phyloP scores from a whole-genome alignment of 2,797 vertebrate species.

The Austrolebias charrua region DNA sequence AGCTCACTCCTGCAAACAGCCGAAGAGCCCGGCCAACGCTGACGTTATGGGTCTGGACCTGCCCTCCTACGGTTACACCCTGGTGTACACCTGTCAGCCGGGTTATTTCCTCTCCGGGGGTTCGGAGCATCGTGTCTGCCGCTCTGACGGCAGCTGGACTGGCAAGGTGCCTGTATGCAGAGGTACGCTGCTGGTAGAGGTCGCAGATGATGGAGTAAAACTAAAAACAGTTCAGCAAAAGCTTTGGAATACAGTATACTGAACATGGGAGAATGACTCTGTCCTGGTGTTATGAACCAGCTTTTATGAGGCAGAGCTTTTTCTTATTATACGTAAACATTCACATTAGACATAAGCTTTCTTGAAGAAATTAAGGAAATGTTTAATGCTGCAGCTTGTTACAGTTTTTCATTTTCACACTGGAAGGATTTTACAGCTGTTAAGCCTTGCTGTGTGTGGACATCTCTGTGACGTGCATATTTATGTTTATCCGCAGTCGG shows the following conservation, averaged over 20 bases:
- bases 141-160: slow-evolving; percentile 94
- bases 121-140: slow-evolving; percentile 94
- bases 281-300: neutral
- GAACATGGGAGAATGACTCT: neutral
- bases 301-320: slow-evolving; percentile 4
- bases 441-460: slow-evolving; percentile 31
- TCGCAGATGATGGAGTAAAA: slow-evolving; percentile 28
- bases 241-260: slow-evolving; percentile 4
- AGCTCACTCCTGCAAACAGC: slow-evolving; percentile 97
- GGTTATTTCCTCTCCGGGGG: slow-evolving; percentile 94
- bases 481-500: slow-evolving; percentile 82
- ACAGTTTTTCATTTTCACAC: slow-evolving; percentile 32
- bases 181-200: slow-evolving; percentile 75
- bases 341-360: slow-evolving; percentile 7
- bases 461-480: slow-evolving; percentile 57
- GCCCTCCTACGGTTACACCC: slow-evolving; percentile 91
- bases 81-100: slow-evolving; percentile 94
- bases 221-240: slow-evolving; percentile 4
- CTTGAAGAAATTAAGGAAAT: slow-evolving; percentile 17
- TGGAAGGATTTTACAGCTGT: slow-evolving; percentile 30
- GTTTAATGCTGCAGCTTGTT: slow-evolving; percentile 28
- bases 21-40: slow-evolving; percentile 87
- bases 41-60: slow-evolving; percentile 93
- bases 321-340: slow-evolving; percentile 16
- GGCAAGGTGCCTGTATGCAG: slow-evolving; percentile 96